Evolutionary conservation across 2,797 vertebrate genomes (phyloP), one percentile per base, ranked within the genome.

Genomic region (Gymnothorax reevesii): DNA sequence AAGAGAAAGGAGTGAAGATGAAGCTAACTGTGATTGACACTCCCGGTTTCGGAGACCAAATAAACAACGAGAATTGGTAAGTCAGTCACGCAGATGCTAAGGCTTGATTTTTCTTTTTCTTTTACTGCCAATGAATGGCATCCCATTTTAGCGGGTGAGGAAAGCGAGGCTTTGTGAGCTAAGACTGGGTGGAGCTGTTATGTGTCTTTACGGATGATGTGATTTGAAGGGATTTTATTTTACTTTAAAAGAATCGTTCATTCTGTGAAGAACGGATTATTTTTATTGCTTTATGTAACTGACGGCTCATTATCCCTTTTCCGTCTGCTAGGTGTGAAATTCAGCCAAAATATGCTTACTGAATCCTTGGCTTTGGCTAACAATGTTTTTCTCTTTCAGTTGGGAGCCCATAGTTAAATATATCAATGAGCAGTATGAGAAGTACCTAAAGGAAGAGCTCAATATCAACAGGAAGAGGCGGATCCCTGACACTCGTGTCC

Each of bases 391-490:
- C 54, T 71, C 60, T 62, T 59, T 79, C 91, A 99, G 98, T 93
- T 99, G 98, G 98, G 97, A 98, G 59, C 98, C 98, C 42, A 97
- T 99, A 88, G 95, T 97, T 87, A 96, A 95, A 86, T 98, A 98
- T 87, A 95, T 99, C 92, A 98, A 97, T 0, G 96, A 98, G 87
- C 98, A 99, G 92, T 99, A 99, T 0, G 98, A 99, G 92, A 96
- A 92, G 83, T 99, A 98, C 91, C 94, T 99, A 69, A 95, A 95
- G n/a, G 98, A 99, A 89, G 98, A 99, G 91, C 94, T 98, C 87
- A 96, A 97, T 85, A 95, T 99, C 91, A 97, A 95, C 83, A 97
- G 98, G 62, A 98, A 99, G 92, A 95, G 94, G 87, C 96, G 95
- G 86, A 99, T 99, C 92, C 98, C 98, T 0, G 98, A 99, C 94